Percentiles rank a stretch among this genome's conserved stretches.
These are phyloP conservation scores for Lepilemur ruficaudatus DNA, from an alignment of 2,797 vertebrate genomes.

Conservation along the genomic window DNA sequence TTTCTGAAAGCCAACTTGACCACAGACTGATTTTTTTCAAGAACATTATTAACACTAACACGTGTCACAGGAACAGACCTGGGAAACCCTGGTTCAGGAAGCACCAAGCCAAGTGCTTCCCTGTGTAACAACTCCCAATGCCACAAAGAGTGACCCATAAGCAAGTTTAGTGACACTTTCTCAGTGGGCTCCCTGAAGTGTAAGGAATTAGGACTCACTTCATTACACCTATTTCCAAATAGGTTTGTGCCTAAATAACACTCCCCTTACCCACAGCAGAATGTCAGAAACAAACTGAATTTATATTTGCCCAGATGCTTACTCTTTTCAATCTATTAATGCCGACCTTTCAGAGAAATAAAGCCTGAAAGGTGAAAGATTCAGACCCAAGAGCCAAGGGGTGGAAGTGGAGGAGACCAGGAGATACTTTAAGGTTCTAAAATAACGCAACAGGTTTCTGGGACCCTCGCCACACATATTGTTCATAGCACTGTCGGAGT, in stretches of 20 bases:
- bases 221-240: neutral
- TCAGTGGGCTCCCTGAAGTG: neutral
- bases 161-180: neutral
- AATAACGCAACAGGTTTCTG: neutral
- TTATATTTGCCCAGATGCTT: neutral
- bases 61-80: neutral
- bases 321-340: neutral
- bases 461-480: fast-evolving
- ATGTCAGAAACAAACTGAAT: neutral
- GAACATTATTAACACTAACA: neutral
- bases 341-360: neutral
- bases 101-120: neutral
- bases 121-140: neutral
- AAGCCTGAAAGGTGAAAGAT: neutral
- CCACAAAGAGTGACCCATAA: no score
- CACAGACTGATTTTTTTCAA: neutral
- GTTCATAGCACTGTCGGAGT: fast-evolving
- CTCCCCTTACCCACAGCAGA: neutral
- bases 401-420: neutral
- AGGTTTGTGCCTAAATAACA: neutral
- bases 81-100: neutral
- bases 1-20: neutral
- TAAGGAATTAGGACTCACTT: neutral
- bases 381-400: neutral
- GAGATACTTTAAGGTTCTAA: no score